phyloP scores from a whole-genome alignment of 2,113 vertebrate genomes.

The Polypterus senegalus region DNA sequence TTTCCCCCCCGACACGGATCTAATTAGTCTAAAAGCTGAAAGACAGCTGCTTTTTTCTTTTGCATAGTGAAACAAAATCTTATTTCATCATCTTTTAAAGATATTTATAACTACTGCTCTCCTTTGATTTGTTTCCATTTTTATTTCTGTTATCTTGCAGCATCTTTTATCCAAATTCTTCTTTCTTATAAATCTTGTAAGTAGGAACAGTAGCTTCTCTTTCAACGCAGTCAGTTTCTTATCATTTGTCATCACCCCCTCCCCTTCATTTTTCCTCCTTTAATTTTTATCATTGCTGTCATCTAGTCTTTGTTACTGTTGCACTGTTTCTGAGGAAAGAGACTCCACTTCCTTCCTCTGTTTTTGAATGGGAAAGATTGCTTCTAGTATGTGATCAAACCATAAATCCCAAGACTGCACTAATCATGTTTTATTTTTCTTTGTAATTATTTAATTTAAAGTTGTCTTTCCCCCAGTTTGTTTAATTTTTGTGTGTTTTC shows the following conservation, averaged over 20 bases:
- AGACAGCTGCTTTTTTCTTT: constrained; percentile 35
- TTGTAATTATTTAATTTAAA: constrained; percentile 38
- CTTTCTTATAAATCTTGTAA: constrained; percentile 99
- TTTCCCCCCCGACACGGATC: constrained; percentile 46
- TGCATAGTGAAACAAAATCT: constrained; percentile 37
- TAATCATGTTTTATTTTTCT: constrained; percentile 58
- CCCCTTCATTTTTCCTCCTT: constrained; percentile 40
- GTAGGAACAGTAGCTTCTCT: constrained; percentile 93
- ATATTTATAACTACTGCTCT: constrained; percentile 86
- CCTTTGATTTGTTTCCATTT: constrained; percentile 98
- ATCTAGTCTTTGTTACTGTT: constrained; percentile 63
- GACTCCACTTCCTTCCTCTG: constrained; percentile 50
- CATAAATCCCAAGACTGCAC: constrained; percentile 70
- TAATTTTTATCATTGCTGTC: constrained; percentile 55
- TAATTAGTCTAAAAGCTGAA: constrained; percentile 36
- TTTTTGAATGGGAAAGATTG: constrained; percentile 71
- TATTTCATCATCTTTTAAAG: constrained; percentile 73
- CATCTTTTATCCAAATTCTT: constrained; percentile 99
- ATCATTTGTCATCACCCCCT: constrained; percentile 52
- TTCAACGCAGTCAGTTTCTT: constrained; percentile 82
- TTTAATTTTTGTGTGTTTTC: constrained; percentile 47
- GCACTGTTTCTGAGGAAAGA: constrained; percentile 59
- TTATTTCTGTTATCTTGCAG: constrained; percentile 99
- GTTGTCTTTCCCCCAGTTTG: constrained; percentile 23
- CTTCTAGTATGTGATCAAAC: constrained; percentile 70